Percentiles rank a stretch among this genome's conserved stretches.
Evolutionary conservation across 2,113 vertebrate species (phyloP).

Genomic region (Ptilonorhynchus violaceus): DNA sequence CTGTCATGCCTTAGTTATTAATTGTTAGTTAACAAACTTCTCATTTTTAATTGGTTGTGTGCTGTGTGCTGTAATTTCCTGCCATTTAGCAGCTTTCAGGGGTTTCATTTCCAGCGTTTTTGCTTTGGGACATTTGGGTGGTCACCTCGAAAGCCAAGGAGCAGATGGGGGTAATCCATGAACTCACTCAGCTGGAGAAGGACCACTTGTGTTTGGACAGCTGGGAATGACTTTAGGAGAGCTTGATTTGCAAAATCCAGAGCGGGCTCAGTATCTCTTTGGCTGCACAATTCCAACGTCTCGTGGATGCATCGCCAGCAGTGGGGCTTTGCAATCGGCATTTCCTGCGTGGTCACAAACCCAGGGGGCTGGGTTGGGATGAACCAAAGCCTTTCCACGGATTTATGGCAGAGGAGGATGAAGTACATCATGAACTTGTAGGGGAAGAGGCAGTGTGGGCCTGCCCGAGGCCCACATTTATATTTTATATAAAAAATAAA

Average conservation of each 20-base stretch:
- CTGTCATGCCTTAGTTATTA: neutral
- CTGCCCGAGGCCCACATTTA: too few species aligned
- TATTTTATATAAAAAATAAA: too few species aligned
- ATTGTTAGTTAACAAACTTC: neutral
- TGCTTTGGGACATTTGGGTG: neutral
- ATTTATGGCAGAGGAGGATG: neutral
- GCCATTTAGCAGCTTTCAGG: neutral
- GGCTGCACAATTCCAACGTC: neutral
- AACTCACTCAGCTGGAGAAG: neutral
- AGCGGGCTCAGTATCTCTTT: neutral
- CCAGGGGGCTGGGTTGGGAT: too few species aligned
- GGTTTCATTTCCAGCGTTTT: neutral
- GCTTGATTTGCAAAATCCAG: neutral
- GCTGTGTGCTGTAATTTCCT: neutral
- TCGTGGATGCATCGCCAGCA: neutral
- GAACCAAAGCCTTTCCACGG: neutral
- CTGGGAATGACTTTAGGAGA: neutral
- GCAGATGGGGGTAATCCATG: neutral
- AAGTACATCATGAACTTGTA: neutral
- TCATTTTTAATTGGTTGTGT: neutral
- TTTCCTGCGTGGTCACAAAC: neutral
- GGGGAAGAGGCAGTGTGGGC: neutral
- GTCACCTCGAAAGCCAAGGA: neutral
- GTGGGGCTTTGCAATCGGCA: neutral
- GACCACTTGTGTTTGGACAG: neutral